Base-by-base conservation (phyloP, 2,797 vertebrate species). In the Craterocephalus amniculus region DNA sequence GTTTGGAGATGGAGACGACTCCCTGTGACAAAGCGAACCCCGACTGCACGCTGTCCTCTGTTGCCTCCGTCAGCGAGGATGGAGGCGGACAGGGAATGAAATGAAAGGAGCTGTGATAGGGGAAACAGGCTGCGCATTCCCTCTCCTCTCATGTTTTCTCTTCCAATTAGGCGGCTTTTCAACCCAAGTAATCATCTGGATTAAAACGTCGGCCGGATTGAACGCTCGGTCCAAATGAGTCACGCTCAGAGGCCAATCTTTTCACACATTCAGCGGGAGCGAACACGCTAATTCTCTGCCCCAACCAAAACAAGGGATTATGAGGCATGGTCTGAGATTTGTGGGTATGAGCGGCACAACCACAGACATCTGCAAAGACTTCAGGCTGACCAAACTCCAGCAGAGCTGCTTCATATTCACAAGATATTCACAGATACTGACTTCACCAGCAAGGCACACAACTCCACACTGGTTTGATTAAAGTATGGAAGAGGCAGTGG, bases 11-110 rank as follows among this genome's bases (percentile, higher is more conserved):
- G n/a, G n/a, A n/a, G n/a, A 27, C 65, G 72, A 72, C 67, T 70
- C n/a, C 35, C 43, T 68, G 74, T 63, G 67, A 75, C 58, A 72
- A 78, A 81, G 31, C 63, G 73, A 16, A 26, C 24, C 81, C 65
- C 18, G 10, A 54, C 52, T 31, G 20, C 57, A 60, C 54, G n/a
- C 18, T 12, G 38, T 56, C 68, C 58, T 67, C 45, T n/a, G 67
- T 72, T n/a, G 38, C 56, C 18, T 58, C 49, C 58, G 62, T 52
- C 24, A 48, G 20, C 10, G 27, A 45, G 29, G 69, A 66, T 62
- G 32, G 66, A 52, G 20, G 38, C 16, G 40, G 40, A n/a, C 31
- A 32, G 31, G 31, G 7, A 32, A 32, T 32, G 31, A 32, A 32
- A n/a, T n/a, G n/a, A n/a, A n/a, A n/a, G n/a, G n/a, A n/a, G n/a